phyloP scores from a whole-genome alignment of 2,113 vertebrate species.

The Dunckerocampus dactyliophorus region DNA sequence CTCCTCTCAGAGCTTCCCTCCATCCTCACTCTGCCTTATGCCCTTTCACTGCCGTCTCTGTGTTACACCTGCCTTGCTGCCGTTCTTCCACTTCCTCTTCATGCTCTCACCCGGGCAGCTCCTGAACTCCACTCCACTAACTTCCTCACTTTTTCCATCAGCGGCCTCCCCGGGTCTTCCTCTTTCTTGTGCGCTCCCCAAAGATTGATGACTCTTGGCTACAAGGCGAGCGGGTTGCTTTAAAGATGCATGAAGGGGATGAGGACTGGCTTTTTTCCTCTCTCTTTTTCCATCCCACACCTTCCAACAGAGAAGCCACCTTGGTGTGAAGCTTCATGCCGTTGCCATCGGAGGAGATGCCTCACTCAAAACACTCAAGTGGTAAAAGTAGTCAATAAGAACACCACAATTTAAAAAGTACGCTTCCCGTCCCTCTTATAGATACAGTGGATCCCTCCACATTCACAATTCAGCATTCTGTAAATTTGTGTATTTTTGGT shows the following conservation, averaged over 20 bases:
- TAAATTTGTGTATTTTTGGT: no score
- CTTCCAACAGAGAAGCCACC: slow-evolving; percentile 34
- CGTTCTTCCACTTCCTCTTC: slow-evolving; percentile 21
- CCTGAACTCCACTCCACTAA: slow-evolving; percentile 53
- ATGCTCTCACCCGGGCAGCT: slow-evolving; percentile 35
- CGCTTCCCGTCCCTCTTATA: not conserved
- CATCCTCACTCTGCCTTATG: slow-evolving; percentile 49
- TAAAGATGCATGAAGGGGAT: slow-evolving; percentile 77
- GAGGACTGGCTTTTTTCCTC: slow-evolving; percentile 50
- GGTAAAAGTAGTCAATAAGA: not conserved
- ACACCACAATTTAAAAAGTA: slow-evolving; percentile 36
- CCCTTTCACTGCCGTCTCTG: slow-evolving; percentile 50
- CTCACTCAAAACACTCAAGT: no score
- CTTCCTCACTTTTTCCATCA: slow-evolving; percentile 44
- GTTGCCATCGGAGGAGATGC: slow-evolving; percentile 11
- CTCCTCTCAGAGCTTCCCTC: slow-evolving; percentile 39
- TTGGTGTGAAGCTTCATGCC: slow-evolving; percentile 22
- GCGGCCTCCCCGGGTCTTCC: slow-evolving; percentile 45
- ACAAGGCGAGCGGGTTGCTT: slow-evolving; percentile 63
- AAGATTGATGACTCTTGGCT: slow-evolving; percentile 74
- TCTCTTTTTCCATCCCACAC: slow-evolving; percentile 6
- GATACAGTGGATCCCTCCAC: no score
- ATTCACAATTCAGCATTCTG: no score
- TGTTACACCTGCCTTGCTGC: slow-evolving; percentile 32
- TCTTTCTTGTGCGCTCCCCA: slow-evolving; percentile 53